Evolutionary conservation across 2,797 vertebrate species (phyloP).

Genomic region (Rhincodon typus): DNA sequence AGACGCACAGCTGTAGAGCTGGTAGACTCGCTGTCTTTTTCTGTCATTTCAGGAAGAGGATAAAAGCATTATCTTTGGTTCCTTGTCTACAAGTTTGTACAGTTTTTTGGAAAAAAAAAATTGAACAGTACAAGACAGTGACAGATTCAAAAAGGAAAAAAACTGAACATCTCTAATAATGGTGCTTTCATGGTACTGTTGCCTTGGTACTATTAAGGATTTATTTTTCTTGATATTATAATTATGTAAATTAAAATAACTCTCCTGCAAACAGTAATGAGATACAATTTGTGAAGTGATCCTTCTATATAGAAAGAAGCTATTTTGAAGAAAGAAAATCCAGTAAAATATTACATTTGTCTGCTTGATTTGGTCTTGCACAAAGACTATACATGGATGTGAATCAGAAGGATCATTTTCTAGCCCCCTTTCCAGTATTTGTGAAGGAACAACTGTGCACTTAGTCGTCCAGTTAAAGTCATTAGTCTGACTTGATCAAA

Average conservation of each 20-base stretch:
- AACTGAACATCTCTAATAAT: neutral
- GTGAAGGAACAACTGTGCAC: neutral
- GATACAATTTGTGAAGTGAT: neutral
- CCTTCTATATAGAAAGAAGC: neutral
- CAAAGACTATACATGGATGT: neutral
- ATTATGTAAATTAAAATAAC: neutral
- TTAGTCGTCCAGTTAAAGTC: neutral
- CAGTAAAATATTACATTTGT: neutral
- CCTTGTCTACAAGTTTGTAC: conserved; percentile 2
- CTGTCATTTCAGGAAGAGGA: conserved; percentile 1
- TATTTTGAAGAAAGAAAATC: neutral
- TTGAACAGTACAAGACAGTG: neutral
- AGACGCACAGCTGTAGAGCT: conserved; percentile 22
- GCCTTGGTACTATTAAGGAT: neutral
- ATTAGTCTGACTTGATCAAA: neutral
- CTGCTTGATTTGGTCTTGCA: neutral
- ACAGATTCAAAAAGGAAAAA: neutral
- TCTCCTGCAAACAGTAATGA: conserved; percentile 16
- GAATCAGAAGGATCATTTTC: neutral
- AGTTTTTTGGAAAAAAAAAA: neutral
- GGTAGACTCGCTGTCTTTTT: neutral
- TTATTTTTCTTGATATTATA: neutral
- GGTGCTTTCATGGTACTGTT: neutral
- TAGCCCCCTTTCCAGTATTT: neutral
- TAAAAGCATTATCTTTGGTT: conserved; percentile 22